Conservation (phyloP, 1,140 invertebrate genomes). For the Drosophila ohnishii region DNA sequence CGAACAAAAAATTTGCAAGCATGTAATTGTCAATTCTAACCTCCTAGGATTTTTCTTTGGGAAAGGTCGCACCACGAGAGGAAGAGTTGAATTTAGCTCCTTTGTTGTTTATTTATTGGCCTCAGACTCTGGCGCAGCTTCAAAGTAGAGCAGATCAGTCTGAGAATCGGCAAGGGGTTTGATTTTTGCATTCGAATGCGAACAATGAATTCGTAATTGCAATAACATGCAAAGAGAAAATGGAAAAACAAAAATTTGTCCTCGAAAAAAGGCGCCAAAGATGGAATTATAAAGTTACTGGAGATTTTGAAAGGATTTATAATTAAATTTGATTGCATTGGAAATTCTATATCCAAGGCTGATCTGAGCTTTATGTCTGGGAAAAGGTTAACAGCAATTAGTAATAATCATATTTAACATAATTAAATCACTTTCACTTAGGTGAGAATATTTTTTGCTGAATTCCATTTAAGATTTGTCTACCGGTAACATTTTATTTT, state of each 20-base stretch:
- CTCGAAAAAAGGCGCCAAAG: constrained; percentile 60
- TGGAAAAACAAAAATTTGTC: constrained; percentile 15
- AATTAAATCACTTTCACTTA: background rate
- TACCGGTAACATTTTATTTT: no score
- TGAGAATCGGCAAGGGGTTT: constrained; percentile 56
- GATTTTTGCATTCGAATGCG: constrained; percentile 59
- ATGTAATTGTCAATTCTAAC: constrained; percentile 77
- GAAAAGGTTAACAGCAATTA: background rate
- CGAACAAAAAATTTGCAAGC: constrained; percentile 78
- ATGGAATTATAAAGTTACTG: constrained; percentile 1
- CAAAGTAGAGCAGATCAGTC: constrained; percentile 54
- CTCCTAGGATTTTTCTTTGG: constrained; percentile 17
- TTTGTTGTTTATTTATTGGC: constrained; percentile 81
- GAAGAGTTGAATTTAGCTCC: constrained; percentile 73
- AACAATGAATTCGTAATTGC: constrained; percentile 74
- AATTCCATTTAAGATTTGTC: background rate
- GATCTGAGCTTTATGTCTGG: background rate
- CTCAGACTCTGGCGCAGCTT: constrained; percentile 37
- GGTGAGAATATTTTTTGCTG: constrained; percentile 1
- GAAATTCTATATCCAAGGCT: constrained; percentile 1
- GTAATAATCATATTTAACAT: background rate
- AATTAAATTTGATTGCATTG: constrained; percentile 32
- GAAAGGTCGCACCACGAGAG: constrained; percentile 19
- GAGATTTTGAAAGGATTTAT: constrained; percentile 12
- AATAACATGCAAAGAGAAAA: constrained; percentile 74